Conservation (phyloP, 2,113 vertebrate species). For the Rhadina sibilatrix region DNA sequence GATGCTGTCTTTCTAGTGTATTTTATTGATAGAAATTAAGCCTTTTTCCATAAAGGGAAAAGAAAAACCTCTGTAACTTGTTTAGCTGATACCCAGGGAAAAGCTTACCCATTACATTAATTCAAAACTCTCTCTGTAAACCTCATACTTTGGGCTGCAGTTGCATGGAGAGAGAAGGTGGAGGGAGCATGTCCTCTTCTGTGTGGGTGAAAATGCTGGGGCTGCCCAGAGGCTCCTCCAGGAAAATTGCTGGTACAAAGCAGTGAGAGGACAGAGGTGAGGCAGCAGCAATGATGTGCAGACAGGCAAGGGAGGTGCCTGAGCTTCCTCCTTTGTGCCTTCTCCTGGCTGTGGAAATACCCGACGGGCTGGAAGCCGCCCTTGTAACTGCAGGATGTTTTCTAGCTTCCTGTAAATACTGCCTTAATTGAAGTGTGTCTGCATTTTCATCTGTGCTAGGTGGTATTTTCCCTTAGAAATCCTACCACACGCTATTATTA, state of each 20-base stretch:
- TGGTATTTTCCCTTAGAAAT: conserved; percentile 3
- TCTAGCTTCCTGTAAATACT: not conserved
- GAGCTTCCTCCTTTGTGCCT: not conserved
- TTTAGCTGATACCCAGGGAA: not conserved
- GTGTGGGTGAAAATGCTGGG: not conserved
- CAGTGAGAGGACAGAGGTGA: not conserved
- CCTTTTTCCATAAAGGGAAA: not conserved
- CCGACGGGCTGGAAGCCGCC: not conserved
- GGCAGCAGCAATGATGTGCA: not conserved
- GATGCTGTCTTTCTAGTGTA: not conserved
- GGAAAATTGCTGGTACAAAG: not conserved
- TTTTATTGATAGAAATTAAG: not conserved
- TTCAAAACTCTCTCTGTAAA: not conserved
- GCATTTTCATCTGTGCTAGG: not conserved
- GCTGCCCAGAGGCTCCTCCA: not conserved
- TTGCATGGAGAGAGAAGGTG: not conserved
- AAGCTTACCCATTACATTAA: not conserved
- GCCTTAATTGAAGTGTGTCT: conserved; percentile 26
- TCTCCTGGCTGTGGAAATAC: not conserved
- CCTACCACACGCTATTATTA: not conserved
- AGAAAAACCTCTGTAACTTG: not conserved
- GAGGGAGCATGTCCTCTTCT: not conserved
- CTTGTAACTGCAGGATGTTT: not conserved
- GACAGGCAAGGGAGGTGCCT: not conserved
- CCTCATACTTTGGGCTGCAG: not conserved